Evolutionary conservation across 1,140 invertebrate species (phyloP).

Genomic region (Chironomus tepperi): DNA sequence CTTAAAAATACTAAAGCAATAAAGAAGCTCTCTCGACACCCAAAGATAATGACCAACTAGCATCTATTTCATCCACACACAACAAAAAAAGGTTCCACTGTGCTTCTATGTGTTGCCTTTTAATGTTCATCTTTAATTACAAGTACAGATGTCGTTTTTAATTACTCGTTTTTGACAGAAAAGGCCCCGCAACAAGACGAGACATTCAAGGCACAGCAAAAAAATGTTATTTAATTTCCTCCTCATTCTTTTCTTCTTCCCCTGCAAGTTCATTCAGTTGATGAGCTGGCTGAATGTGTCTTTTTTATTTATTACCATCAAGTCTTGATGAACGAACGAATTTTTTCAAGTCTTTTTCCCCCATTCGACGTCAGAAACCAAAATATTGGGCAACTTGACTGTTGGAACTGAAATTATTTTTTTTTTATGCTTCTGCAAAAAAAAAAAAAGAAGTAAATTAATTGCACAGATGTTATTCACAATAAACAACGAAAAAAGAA

Average conservation of each 20-base stretch:
- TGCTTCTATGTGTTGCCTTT: background rate
- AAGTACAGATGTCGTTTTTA: slow-evolving; percentile 23
- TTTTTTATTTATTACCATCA: slow-evolving; percentile 20
- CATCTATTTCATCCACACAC: background rate
- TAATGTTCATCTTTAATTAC: background rate
- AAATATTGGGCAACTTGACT: no score
- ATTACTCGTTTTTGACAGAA: slow-evolving; percentile 20
- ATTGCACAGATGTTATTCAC: background rate
- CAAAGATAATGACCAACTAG: no score
- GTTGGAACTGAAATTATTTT: no score
- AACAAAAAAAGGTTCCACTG: background rate
- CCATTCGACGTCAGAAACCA: no score
- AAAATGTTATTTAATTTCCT: background rate
- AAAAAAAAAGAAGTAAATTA: no score
- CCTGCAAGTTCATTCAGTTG: background rate
- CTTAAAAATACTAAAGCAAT: no score
- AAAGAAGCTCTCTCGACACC: no score
- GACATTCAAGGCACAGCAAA: background rate
- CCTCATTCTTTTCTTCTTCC: background rate
- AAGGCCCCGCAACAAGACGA: background rate
- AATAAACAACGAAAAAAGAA: no score
- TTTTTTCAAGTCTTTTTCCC: no score
- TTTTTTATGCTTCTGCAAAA: background rate
- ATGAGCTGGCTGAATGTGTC: background rate
- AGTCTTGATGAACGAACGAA: background rate